These are phyloP conservation scores for Colinus virginianus DNA, from an alignment of 2,113 vertebrate species.

Conservation along the genomic window DNA sequence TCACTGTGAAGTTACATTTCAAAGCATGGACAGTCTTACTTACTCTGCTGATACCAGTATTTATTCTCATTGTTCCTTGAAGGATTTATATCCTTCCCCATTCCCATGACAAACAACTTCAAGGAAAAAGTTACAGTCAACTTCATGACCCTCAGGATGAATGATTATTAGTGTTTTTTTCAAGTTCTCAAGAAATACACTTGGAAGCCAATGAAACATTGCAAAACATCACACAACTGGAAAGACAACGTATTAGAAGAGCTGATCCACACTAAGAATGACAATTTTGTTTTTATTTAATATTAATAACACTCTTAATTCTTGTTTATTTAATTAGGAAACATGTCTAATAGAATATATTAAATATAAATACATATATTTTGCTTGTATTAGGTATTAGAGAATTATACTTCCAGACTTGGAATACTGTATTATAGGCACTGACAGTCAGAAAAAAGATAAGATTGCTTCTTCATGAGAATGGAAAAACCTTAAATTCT, in stretches of 20 bases:
- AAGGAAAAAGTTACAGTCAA: conserved; percentile 38
- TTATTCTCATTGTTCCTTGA: background rate
- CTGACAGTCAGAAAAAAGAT: background rate
- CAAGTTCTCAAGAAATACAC: conserved; percentile 23
- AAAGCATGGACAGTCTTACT: conserved; percentile 13
- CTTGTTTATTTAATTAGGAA: background rate
- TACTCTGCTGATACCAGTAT: background rate
- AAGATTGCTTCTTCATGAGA: background rate
- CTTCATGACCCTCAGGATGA: conserved; percentile 31
- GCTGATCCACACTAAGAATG: background rate
- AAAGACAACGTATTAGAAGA: background rate
- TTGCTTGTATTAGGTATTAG: background rate
- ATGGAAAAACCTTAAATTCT: too few species aligned
- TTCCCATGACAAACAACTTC: background rate
- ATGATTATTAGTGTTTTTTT: conserved; percentile 18
- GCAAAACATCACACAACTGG: background rate
- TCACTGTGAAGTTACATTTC: conserved; percentile 21
- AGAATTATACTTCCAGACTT: background rate
- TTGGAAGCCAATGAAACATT: background rate
- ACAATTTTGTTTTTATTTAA: background rate
- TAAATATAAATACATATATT: background rate
- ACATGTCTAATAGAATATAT: background rate
- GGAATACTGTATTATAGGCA: conserved; percentile 21
- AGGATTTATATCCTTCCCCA: background rate
- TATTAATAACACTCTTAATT: background rate